Evolutionary conservation across 2,888 invertebrate genomes (phyloP).

Genomic region (Anticlea derivata): DNA sequence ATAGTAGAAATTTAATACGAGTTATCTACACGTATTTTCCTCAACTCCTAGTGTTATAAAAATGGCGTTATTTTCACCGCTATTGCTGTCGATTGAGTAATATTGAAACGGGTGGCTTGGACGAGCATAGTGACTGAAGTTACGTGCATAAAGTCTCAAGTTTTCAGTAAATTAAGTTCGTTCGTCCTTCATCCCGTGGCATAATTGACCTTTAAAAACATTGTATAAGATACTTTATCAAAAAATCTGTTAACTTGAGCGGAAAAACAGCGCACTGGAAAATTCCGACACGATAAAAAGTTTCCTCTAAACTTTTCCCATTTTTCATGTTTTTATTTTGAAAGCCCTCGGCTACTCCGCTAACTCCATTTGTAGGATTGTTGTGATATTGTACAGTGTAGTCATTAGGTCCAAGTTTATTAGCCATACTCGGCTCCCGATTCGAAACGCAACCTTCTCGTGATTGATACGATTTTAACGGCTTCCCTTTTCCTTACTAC

Average conservation of each 20-base stretch:
- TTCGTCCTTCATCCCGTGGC: background rate
- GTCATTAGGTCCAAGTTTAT: constrained; percentile 25
- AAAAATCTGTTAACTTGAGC: constrained; percentile 22
- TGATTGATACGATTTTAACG: constrained; percentile 55
- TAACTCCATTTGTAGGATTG: constrained; percentile 31
- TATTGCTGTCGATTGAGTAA: too few species aligned
- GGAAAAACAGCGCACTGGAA: constrained; percentile 19
- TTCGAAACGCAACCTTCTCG: constrained; percentile 26
- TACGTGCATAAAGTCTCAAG: background rate
- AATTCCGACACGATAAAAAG: constrained; percentile 24
- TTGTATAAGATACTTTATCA: constrained; percentile 4
- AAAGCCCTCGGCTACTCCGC: constrained; percentile 13
- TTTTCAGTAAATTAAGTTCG: background rate
- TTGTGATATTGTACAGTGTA: constrained; percentile 28
- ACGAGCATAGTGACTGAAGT: too few species aligned
- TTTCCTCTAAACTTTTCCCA: constrained; percentile 25
- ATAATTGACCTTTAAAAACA: background rate
- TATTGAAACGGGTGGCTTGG: too few species aligned
- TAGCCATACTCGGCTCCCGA: constrained; percentile 37
- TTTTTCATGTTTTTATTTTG: constrained; percentile 34
- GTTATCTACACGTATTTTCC: too few species aligned
- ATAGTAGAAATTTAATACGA: too few species aligned
- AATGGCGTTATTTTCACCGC: too few species aligned
- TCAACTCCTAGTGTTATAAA: too few species aligned
- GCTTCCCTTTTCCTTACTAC: constrained; percentile 31